phyloP scores from a whole-genome alignment of 2,888 invertebrate genomes.

The Epinotia nisella region DNA sequence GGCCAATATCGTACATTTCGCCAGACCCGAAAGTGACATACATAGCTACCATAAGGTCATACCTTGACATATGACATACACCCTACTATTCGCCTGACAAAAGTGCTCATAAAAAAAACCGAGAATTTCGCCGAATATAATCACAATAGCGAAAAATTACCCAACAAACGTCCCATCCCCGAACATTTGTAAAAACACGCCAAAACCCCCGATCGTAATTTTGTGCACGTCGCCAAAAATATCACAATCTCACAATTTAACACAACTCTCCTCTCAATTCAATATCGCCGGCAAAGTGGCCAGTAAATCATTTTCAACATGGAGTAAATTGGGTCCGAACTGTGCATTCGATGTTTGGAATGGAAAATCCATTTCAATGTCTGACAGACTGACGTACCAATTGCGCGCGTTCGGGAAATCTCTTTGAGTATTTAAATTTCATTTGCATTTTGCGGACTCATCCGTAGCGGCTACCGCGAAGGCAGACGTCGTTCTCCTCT shows the following conservation, averaged over 20 bases:
- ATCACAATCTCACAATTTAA: constrained; percentile 5
- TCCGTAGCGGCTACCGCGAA: neutral
- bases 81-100: no score
- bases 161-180: neutral
- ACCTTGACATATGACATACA: no score
- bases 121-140: no score
- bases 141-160: neutral
- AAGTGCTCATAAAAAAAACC: no score
- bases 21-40: no score
- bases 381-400: constrained; percentile 13
- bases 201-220: neutral
- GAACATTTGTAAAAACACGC: neutral
- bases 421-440: neutral
- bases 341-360: constrained; percentile 17
- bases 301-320: constrained; percentile 9
- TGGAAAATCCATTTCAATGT: constrained; percentile 3
- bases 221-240: constrained; percentile 6
- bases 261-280: constrained; percentile 17
- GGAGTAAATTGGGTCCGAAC: constrained; percentile 17
- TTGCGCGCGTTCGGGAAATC: neutral
- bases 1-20: no score
- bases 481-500: neutral
- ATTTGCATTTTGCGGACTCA: neutral
- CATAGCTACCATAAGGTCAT: no score
- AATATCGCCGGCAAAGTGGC: constrained; percentile 13